phyloP scores from a whole-genome alignment of 2,888 invertebrate species.

The Conomelus anceps region DNA sequence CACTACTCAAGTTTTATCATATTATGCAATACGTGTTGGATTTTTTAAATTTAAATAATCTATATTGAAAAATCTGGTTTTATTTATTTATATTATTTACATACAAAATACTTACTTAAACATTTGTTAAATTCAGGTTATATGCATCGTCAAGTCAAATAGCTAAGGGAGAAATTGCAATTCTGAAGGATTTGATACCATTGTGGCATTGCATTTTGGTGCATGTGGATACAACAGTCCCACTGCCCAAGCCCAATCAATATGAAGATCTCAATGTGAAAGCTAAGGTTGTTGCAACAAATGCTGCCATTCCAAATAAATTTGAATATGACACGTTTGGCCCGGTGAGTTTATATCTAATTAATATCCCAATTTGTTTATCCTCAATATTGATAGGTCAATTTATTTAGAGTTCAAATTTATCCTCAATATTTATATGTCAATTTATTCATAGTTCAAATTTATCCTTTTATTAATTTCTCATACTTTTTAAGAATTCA shows the following conservation, averaged over 20 bases:
- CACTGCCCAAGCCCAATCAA: conserved; percentile 39
- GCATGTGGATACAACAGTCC: conserved; percentile 56
- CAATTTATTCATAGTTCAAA: no score
- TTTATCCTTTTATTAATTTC: no score
- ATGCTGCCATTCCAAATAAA: conserved; percentile 17
- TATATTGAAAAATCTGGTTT: no score
- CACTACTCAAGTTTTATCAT: no score
- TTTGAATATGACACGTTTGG: conserved; percentile 31
- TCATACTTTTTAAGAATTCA: no score
- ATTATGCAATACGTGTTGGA: no score
- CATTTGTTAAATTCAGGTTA: conserved; percentile 43
- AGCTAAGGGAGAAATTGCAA: conserved; percentile 49
- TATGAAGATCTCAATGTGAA: conserved; percentile 22
- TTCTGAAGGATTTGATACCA: conserved; percentile 49
- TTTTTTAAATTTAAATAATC: no score
- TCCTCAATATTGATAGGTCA: background rate
- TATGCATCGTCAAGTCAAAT: conserved; percentile 50
- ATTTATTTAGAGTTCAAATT: no score
- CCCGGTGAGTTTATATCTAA: conserved; percentile 27
- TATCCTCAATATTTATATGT: no score
- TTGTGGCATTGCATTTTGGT: conserved; percentile 53
- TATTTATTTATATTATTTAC: background rate
- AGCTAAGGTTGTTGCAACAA: conserved; percentile 22
- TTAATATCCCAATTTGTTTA: background rate
- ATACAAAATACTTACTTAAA: no score